Conservation (phyloP, 2,888 invertebrate genomes). For the Cerceris rybyensis region DNA sequence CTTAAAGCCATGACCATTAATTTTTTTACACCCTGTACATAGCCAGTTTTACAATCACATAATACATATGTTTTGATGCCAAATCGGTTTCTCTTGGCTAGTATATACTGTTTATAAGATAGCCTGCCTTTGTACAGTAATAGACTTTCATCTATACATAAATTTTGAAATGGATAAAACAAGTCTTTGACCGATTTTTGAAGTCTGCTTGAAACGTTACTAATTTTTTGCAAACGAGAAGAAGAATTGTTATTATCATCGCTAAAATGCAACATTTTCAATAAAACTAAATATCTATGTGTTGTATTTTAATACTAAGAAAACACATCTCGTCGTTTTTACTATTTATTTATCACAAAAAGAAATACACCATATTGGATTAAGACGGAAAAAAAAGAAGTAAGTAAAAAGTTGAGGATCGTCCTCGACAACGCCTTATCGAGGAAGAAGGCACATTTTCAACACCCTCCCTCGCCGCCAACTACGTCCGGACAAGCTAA, state of each 20-base stretch:
- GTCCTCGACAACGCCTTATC: no score
- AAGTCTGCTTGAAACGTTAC: slow-evolving; percentile 12
- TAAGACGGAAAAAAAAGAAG: no score
- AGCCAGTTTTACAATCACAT: slow-evolving; percentile 28
- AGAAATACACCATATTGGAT: no score
- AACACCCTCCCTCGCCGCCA: no score
- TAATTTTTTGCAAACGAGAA: slow-evolving; percentile 35
- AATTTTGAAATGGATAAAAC: slow-evolving; percentile 39
- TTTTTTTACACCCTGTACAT: no score
- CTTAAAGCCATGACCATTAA: no score
- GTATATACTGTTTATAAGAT: slow-evolving; percentile 30
- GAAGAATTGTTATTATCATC: slow-evolving; percentile 27
- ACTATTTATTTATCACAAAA: no score
- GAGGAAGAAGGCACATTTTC: no score
- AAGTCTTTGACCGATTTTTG: slow-evolving; percentile 27
- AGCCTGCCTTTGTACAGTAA: slow-evolving; percentile 23
- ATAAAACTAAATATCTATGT: slow-evolving; percentile 39
- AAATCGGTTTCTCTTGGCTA: slow-evolving; percentile 30
- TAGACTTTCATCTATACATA: slow-evolving; percentile 29
- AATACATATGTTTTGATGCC: slow-evolving; percentile 30
- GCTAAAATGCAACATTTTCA: slow-evolving; percentile 41
- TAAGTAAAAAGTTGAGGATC: no score
- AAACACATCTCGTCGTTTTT: no score
- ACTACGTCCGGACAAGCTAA: no score
- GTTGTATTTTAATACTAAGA: no score